Evolutionary conservation across 2,113 vertebrate genomes (phyloP).

Genomic region (Corythornis vintsioides): DNA sequence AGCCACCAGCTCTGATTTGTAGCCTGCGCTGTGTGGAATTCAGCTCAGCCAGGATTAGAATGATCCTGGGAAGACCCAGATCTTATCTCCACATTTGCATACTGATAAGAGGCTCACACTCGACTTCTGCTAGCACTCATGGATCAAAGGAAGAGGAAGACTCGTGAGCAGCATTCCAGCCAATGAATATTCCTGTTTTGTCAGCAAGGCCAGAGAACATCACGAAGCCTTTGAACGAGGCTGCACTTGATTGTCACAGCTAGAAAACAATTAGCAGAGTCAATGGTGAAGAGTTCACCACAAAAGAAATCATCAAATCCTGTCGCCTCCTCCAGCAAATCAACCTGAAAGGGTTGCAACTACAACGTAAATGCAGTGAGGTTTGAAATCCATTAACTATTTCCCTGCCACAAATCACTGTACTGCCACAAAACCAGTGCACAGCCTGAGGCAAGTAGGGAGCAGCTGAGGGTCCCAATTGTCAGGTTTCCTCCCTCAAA

Average conservation of each 20-base stretch:
- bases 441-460: not conserved
- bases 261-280: not conserved
- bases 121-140: constrained; percentile 1
- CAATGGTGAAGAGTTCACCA: not conserved
- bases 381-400: not conserved
- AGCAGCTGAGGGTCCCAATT: not conserved
- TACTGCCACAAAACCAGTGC: not conserved
- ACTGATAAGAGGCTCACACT: constrained; percentile 2
- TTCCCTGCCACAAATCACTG: not conserved
- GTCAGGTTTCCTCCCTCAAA: not conserved
- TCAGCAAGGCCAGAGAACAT: not conserved
- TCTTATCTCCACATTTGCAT: not conserved
- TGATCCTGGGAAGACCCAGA: not conserved
- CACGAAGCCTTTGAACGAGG: not conserved
- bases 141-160: not conserved
- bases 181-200: not conserved
- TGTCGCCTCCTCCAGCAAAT: not conserved
- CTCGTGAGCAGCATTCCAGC: not conserved
- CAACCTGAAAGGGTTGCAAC: not conserved
- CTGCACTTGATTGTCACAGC: not conserved
- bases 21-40: not conserved
- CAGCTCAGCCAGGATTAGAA: not conserved
- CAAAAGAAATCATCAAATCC: not conserved
- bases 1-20: not conserved
- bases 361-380: not conserved